Evolutionary conservation across 2,113 vertebrate species (phyloP).

Genomic region (Silurus meridionalis): DNA sequence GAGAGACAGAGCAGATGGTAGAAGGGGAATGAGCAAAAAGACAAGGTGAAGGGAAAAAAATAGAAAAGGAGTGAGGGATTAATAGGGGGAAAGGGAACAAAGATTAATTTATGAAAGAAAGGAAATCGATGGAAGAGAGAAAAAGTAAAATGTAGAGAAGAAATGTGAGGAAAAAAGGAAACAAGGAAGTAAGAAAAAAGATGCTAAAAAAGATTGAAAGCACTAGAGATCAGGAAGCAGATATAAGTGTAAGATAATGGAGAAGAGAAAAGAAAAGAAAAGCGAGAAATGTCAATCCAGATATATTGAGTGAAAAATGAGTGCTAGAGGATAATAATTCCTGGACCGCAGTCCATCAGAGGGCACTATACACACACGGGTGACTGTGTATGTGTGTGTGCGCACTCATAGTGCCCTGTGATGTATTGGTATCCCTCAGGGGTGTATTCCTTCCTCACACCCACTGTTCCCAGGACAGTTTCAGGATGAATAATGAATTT

Average conservation of each 20-base stretch:
- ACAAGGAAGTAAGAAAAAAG: too few relatives aligned
- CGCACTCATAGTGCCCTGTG: neutral
- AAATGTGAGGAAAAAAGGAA: too few relatives aligned
- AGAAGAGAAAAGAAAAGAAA: neutral
- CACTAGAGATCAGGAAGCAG: too few relatives aligned
- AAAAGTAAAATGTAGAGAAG: neutral
- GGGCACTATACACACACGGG: neutral
- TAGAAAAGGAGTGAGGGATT: neutral
- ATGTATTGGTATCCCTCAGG: neutral
- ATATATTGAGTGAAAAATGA: neutral
- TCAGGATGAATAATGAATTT: neutral
- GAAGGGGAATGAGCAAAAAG: neutral
- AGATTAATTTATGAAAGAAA: neutral
- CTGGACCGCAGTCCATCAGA: neutral
- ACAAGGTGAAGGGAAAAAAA: neutral
- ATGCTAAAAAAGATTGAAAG: too few relatives aligned
- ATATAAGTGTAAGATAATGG: too few relatives aligned
- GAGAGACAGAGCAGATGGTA: neutral
- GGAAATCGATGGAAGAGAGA: neutral
- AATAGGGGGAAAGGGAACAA: neutral
- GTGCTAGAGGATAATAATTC: neutral
- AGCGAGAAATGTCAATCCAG: too few relatives aligned
- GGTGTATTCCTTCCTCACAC: neutral
- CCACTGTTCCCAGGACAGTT: neutral
- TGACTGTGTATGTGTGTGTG: neutral